These are phyloP conservation scores for Toxotes jaculatrix DNA, from an alignment of 2,113 vertebrate species.

Conservation along the genomic window DNA sequence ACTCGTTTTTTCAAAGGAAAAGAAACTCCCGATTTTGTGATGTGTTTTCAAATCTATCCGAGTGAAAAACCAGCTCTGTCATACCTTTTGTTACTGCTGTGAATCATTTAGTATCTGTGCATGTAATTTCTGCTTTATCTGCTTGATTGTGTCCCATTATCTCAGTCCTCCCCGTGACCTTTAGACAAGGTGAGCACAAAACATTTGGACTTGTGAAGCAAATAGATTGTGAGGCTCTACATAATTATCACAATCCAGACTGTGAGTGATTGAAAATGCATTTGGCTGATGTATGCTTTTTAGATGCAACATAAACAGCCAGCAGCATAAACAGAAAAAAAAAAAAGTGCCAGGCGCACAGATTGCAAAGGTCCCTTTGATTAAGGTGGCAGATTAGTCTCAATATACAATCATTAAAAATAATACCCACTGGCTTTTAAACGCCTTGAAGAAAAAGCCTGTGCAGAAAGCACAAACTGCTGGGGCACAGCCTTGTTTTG, in stretches of 20 bases:
- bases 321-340: conserved; percentile 68
- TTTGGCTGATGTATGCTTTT: conserved; percentile 65
- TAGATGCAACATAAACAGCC: conserved; percentile 64
- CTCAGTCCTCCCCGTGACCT: conserved; percentile 29
- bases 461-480: conserved; percentile 34
- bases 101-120: conserved; percentile 23
- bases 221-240: not conserved
- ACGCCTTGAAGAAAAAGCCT: conserved; percentile 48
- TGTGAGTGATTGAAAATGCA: conserved; percentile 59
- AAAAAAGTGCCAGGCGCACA: conserved; percentile 60
- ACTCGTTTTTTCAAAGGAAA: conserved; percentile 46
- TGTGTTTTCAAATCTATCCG: conserved; percentile 12
- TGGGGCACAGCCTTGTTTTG: conserved; percentile 40
- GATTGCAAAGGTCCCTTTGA: conserved; percentile 76
- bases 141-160: conserved; percentile 29
- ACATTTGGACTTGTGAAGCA: conserved; percentile 38
- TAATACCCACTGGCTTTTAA: conserved; percentile 72
- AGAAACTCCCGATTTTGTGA: not conserved
- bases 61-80: conserved; percentile 31
- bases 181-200: conserved; percentile 37
- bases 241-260: conserved; percentile 38
- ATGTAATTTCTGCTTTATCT: conserved; percentile 22
- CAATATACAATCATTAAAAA: conserved; percentile 79
- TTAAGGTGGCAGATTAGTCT: conserved; percentile 75
- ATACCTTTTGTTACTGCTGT: conserved; percentile 5